These are phyloP conservation scores for Neria commutata DNA, from an alignment of 2,888 invertebrate genomes.

Conservation along the genomic window DNA sequence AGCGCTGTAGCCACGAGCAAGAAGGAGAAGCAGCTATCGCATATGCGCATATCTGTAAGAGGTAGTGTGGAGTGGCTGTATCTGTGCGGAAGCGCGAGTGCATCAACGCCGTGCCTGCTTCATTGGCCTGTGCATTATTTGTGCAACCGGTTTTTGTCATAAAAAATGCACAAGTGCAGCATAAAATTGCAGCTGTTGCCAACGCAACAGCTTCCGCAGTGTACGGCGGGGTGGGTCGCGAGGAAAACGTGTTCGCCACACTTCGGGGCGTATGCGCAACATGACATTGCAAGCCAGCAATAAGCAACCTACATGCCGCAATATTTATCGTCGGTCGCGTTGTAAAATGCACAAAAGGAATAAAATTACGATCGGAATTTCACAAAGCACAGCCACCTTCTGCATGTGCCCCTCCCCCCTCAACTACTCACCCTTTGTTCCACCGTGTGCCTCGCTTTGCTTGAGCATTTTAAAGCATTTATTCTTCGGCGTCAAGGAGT, in stretches of 20 bases:
- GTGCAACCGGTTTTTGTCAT: constrained; percentile 52
- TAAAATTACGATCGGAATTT: not conserved
- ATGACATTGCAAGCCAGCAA: no score
- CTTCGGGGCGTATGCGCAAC: no score
- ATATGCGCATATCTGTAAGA: not conserved
- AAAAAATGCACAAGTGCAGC: constrained; percentile 52
- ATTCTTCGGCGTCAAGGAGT: constrained; percentile 47
- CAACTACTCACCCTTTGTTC: no score
- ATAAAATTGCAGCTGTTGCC: constrained; percentile 48
- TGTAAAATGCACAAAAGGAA: not conserved
- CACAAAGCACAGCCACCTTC: not conserved
- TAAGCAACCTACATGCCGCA: no score
- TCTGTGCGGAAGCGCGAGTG: not conserved
- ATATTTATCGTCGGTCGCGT: constrained; percentile 45
- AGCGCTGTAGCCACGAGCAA: not conserved
- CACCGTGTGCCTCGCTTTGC: no score
- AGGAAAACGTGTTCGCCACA: not conserved
- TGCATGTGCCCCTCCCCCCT: constrained; percentile 6
- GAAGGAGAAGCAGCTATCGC: not conserved
- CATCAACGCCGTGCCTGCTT: constrained; percentile 34
- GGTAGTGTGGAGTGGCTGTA: no score
- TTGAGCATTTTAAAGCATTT: constrained; percentile 53
- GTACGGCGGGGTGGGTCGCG: constrained; percentile 20
- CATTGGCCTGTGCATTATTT: constrained; percentile 56
- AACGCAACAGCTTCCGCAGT: constrained; percentile 28